Base-by-base conservation (phyloP, 2,113 vertebrate genomes). In the Murina feae region DNA sequence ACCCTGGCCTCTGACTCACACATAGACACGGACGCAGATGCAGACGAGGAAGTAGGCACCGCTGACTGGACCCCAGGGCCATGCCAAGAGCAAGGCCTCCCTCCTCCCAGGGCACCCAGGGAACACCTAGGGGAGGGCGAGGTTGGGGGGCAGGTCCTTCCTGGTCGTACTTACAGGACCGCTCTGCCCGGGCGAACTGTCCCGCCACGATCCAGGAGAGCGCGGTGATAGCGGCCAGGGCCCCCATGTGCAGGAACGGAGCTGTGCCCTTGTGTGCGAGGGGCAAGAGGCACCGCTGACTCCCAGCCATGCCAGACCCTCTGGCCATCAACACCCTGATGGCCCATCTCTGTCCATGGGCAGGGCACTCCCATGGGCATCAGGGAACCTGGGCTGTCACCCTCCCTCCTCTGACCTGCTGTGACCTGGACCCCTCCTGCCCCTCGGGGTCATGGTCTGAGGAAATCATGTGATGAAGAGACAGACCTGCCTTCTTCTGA, bases 191-290 rank as follows among this genome's bases (percentile, higher is more conserved):
- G 68, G 99, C 99, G 28, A 99, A 99, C 95, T 99, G 99, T 88
- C 99, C 99, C 0, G 99, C 99, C 51, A 99, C 98, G 42, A 99
- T 98, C 99, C 99, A 99, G 2, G 99, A 99, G 97, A 99, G 98
- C 0, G 98, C 98, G 0, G 99, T 99, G 93, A 99, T 91, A 0
- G 98, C 99, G 0, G 97, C 98, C 18, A 99, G 98, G 6, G 99
- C 99, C 79, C 99, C 99, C 35, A 99, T 97, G 87, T 99, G 99
- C 97, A 99, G 98, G 97, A 99, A 99, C 0, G 99, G 99, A 49
- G 99, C 99, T 25, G 99, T 99, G 65, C 99, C 99, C 99, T 99
- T 35, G 55, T 10, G 63, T 49, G n/a, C 42, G 42, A 82, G 39
- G 69, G 65, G 25, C n/a, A 53, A 37, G 32, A 60, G 81, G 85